Base-by-base conservation (phyloP, 2,797 vertebrate genomes). In the Darevskia mixta region DNA sequence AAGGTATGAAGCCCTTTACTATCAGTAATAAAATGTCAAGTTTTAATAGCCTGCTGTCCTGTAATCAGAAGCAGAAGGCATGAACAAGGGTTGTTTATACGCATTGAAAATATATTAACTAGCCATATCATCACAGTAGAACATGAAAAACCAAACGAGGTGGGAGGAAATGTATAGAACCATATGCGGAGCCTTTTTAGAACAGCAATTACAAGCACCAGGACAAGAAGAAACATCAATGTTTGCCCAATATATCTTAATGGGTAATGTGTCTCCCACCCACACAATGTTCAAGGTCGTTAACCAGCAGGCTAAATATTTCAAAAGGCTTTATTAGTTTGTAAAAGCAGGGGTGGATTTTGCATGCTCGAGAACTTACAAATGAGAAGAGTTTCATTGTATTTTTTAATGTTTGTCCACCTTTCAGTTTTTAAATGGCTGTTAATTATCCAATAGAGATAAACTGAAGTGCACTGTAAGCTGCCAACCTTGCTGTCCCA, bases 401-500 rank as follows among this genome's bases (percentile, higher is more conserved):
- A 67, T 61, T 77, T 77, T 82, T 61, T 55, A 55, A 67, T 35
- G 81, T 55, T 73, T 73, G 6, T 18, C 41, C 41, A 80, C 32
- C 67, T 27, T 84, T 78, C 69, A 58, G n/a, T 64, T 11, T 66
- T 75, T 66, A 71, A 87, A 58, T 41, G 23, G 32, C 23, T 0
- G 0, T 25, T 55, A 81, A 83, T 84, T 18, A 15, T 0, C 0
- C 29, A 1, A n/a, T 75, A 79, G 80, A 85, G 41, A 15, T 79
- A 20, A 76, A 64, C 66, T 58, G 49, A 73, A 29, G 9, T 38
- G 84, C 86, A 84, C 73, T 88, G 76, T 84, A 90, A 87, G 88
- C 88, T 90, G 91, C 80, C 82, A 67, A 90, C 86, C 83, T 82
- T 91, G 82, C 79, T 91, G 77, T 76, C 76, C 75, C 29, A 83